Conservation (phyloP, 2,888 invertebrate genomes). For the Barypeithes pellucidus region DNA sequence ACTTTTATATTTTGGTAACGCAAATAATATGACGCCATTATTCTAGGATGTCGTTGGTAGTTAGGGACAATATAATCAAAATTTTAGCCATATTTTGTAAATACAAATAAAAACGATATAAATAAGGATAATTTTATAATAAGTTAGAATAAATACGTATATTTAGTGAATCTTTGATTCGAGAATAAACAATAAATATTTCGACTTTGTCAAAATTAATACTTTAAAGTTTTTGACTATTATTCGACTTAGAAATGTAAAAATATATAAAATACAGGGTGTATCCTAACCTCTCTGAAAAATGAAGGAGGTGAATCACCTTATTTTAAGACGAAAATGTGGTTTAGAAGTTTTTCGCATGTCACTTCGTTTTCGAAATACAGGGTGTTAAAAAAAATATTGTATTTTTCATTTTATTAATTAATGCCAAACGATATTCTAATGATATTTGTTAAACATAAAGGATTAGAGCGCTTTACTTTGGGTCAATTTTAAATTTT, state of each 20-base stretch:
- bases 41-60: conserved; percentile 34
- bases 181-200: conserved; percentile 30
- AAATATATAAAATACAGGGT: background rate
- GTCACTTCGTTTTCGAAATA: too few relatives aligned
- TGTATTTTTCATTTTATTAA: too few relatives aligned
- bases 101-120: too few relatives aligned
- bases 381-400: too few relatives aligned
- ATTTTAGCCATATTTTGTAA: background rate
- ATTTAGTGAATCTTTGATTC: conserved; percentile 55
- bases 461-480: too few relatives aligned
- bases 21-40: conserved; percentile 35
- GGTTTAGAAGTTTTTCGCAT: too few relatives aligned
- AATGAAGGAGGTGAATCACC: too few relatives aligned
- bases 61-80: background rate
- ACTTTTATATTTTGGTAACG: conserved; percentile 40
- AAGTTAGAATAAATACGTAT: conserved; percentile 41
- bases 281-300: too few relatives aligned
- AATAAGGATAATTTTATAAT: background rate
- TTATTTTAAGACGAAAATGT: too few relatives aligned
- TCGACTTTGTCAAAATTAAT: conserved; percentile 56
- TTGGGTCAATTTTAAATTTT: too few relatives aligned
- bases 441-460: too few relatives aligned
- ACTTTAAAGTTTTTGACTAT: conserved; percentile 15
- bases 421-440: too few relatives aligned
- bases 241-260: conserved; percentile 1